Conservation (phyloP, 2,113 vertebrate species). For the Phrynosoma platyrhinos region DNA sequence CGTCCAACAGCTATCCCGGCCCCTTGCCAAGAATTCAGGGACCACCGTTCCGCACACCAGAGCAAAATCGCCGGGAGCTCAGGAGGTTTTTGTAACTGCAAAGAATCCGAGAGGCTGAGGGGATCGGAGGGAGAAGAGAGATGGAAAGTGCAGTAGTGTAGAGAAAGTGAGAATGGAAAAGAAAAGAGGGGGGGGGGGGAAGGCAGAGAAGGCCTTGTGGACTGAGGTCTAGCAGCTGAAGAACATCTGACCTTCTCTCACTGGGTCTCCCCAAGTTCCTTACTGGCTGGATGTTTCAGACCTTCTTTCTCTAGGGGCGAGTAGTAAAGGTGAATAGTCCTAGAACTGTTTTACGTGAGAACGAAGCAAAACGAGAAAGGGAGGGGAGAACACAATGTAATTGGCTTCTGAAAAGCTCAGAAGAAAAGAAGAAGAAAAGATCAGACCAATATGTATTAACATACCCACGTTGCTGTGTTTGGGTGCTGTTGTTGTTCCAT, state of each 20-base stretch:
- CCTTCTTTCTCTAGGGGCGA: neutral
- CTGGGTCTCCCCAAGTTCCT: neutral
- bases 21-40: neutral
- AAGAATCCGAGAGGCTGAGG: neutral
- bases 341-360: neutral
- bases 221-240: neutral
- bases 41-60: fast-evolving
- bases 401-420: neutral
- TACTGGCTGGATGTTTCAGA: neutral
- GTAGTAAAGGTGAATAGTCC: too few relatives aligned
- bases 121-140: neutral
- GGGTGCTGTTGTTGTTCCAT: neutral
- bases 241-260: too few relatives aligned
- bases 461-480: neutral
- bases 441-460: neutral
- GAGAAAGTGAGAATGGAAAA: neutral
- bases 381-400: too few relatives aligned
- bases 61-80: neutral
- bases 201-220: neutral
- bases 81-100: neutral
- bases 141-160: neutral
- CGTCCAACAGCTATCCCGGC: neutral
- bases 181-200: neutral
- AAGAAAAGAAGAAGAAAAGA: neutral
- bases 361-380: neutral